Evolutionary conservation across 64 coral and sea anemone species (phyloP).

Genomic region (Trachythela sp.): DNA sequence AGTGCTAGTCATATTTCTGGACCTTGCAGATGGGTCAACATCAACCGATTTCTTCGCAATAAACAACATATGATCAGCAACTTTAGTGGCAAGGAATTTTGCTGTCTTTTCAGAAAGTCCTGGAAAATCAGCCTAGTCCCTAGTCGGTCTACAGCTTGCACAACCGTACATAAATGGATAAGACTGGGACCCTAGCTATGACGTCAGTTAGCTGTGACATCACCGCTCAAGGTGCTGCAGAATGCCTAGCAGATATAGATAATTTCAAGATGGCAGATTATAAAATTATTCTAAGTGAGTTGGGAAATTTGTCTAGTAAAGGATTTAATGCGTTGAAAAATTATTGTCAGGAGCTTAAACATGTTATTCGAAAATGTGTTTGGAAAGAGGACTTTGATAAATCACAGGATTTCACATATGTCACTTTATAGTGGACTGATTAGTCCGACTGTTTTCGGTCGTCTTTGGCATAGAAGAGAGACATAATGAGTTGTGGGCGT

Average conservation of each 20-base stretch:
- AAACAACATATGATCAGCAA: constrained; percentile 9
- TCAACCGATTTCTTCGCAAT: not conserved
- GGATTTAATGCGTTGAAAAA: not conserved
- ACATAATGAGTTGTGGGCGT: not conserved
- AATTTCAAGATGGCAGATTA: not conserved
- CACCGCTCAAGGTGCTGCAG: too few species aligned
- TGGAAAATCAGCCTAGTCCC: too few species aligned
- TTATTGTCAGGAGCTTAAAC: not conserved
- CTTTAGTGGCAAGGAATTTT: not conserved
- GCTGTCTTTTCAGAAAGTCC: not conserved
- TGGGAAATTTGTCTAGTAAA: not conserved
- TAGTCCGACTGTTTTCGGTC: not conserved
- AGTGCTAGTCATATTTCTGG: not conserved
- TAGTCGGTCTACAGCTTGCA: too few species aligned
- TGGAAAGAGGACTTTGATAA: not conserved
- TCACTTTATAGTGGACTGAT: too few species aligned
- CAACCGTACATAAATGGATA: too few species aligned
- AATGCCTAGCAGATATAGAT: not conserved
- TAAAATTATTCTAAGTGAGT: not conserved
- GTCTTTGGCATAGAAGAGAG: not conserved
- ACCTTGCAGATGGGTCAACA: too few species aligned
- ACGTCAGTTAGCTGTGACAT: too few species aligned
- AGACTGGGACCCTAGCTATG: too few species aligned
- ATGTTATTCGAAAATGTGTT: not conserved
- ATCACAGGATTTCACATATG: too few species aligned